phyloP scores from a whole-genome alignment of 2,888 invertebrate genomes.

The Oxycera nigricornis region DNA sequence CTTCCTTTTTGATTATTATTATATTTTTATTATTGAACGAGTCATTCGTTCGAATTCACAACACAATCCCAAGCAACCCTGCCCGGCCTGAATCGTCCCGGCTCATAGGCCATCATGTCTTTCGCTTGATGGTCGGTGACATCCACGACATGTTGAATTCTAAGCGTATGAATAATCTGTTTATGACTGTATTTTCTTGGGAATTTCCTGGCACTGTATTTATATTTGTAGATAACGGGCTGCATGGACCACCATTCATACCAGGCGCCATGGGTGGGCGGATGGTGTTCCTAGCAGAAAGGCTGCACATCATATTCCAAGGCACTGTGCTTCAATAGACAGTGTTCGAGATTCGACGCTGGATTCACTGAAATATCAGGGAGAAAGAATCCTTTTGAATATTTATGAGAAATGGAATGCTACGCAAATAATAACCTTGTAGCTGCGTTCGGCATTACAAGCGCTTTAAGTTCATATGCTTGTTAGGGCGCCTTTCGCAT shows the following conservation, averaged over 20 bases:
- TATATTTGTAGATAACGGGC: background rate
- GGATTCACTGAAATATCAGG: conserved; percentile 26
- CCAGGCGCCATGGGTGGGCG: background rate
- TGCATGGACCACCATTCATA: background rate
- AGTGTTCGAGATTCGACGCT: conserved; percentile 1
- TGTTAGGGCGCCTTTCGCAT: no score
- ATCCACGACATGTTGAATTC: conserved; percentile 17
- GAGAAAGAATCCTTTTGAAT: conserved; percentile 32
- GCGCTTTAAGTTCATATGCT: background rate
- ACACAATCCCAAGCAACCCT: background rate
- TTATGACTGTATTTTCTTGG: conserved; percentile 36
- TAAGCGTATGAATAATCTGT: conserved; percentile 36
- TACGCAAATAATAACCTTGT: conserved; percentile 25
- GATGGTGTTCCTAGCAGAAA: background rate
- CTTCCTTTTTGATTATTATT: conserved; percentile 23
- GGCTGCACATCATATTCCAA: background rate
- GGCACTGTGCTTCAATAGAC: background rate
- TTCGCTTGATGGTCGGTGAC: conserved; percentile 10
- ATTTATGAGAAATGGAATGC: conserved; percentile 31
- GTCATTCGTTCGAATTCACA: conserved; percentile 31
- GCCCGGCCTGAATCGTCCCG: background rate
- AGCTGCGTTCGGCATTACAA: background rate
- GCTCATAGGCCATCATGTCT: background rate
- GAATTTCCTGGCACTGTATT: conserved; percentile 2
- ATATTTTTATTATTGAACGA: conserved; percentile 35